phyloP scores from a whole-genome alignment of 2,888 invertebrate species.

The Clanis bilineata region DNA sequence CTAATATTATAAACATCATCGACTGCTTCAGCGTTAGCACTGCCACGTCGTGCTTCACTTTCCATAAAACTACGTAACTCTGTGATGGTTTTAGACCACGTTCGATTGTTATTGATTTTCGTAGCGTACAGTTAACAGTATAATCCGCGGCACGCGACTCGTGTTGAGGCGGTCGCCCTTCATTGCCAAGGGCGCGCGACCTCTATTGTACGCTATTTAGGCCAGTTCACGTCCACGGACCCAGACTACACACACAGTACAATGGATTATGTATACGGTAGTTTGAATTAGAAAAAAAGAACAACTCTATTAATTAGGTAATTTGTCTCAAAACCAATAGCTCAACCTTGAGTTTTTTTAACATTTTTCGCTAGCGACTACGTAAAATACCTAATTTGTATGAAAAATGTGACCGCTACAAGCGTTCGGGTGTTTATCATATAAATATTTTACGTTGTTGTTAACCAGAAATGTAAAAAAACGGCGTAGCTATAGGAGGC shows the following conservation, averaged over 20 bases:
- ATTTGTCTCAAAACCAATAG: too few species aligned
- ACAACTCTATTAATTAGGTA: too few species aligned
- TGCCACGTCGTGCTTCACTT: not conserved
- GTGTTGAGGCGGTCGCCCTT: not conserved
- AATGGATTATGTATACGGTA: not conserved
- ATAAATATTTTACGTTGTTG: too few species aligned
- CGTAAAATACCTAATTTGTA: too few species aligned
- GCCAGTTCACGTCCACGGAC: not conserved
- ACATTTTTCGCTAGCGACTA: too few species aligned
- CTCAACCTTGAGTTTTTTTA: too few species aligned
- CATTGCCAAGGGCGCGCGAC: constrained; percentile 8
- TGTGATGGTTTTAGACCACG: not conserved
- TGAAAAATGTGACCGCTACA: too few species aligned
- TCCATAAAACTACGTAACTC: not conserved
- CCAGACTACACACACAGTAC: not conserved
- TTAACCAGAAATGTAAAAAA: too few species aligned
- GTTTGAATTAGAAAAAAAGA: not conserved
- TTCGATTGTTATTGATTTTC: not conserved
- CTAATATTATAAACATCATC: too few species aligned
- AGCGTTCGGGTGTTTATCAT: too few species aligned
- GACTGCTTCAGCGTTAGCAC: not conserved
- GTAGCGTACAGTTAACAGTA: not conserved
- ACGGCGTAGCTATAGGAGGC: too few species aligned
- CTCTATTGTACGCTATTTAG: not conserved
- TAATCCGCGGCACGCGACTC: not conserved